Percentiles rank a stretch among this genome's conserved stretches.
Evolutionary conservation across 2,888 invertebrate species (phyloP).

Genomic region (Cataglyphis altisquamis): DNA sequence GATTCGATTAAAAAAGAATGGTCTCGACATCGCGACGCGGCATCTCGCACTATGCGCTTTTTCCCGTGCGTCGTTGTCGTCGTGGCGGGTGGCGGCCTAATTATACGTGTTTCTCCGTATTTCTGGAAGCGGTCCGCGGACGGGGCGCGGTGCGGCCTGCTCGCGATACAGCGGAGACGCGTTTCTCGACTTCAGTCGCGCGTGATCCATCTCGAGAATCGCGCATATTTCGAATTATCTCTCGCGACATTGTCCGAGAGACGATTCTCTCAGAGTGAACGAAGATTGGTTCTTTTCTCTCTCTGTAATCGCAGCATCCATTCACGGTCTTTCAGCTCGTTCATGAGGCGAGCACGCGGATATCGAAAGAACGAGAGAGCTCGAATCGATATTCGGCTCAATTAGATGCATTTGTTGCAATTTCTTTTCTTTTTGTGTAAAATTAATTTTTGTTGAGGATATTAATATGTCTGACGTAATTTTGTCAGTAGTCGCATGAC

Average conservation of each 20-base stretch:
- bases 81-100: conserved; percentile 81
- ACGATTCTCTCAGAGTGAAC: background rate
- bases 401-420: conserved; percentile 26
- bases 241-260: conserved; percentile 30
- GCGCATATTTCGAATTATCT: conserved; percentile 62
- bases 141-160: conserved; percentile 74
- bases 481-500: background rate
- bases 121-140: conserved; percentile 85
- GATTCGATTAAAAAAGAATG: background rate
- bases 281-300: conserved; percentile 23
- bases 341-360: conserved; percentile 68
- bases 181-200: conserved; percentile 82
- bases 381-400: conserved; percentile 32
- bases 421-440: background rate
- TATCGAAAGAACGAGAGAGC: conserved; percentile 40
- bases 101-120: conserved; percentile 85
- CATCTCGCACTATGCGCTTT: conserved; percentile 40
- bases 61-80: conserved; percentile 70
- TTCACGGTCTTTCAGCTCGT: conserved; percentile 43
- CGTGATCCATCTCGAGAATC: conserved; percentile 78
- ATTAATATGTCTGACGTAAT: background rate
- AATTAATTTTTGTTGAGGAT: background rate
- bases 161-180: conserved; percentile 74
- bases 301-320: conserved; percentile 24
- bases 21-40: conserved; percentile 4